Conservation (phyloP, 2,113 vertebrate species). For the Gambusia affinis region DNA sequence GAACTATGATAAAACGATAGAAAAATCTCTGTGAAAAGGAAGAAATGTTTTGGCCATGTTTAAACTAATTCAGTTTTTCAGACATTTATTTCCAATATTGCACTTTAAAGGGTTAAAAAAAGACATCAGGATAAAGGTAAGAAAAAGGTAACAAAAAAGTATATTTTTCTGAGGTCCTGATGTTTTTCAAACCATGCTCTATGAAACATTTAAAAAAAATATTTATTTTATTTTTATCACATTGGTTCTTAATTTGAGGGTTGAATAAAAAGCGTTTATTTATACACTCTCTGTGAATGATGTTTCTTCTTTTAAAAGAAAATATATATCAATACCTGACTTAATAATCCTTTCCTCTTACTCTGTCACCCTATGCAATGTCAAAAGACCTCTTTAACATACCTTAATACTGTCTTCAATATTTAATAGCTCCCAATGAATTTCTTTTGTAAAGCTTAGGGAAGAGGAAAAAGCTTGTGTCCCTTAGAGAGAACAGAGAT, state of each 20-base stretch:
- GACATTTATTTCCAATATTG: background rate
- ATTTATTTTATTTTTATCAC: background rate
- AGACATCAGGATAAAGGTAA: background rate
- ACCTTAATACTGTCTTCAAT: conserved; percentile 52
- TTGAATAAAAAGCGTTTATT: background rate
- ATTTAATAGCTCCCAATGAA: conserved; percentile 57
- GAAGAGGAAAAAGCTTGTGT: conserved; percentile 62
- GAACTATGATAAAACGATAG: too few species aligned
- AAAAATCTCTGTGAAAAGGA: background rate
- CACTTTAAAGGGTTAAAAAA: background rate
- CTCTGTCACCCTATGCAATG: conserved; percentile 13
- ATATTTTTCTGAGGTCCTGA: background rate
- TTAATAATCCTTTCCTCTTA: conserved; percentile 27
- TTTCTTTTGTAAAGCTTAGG: conserved; percentile 60
- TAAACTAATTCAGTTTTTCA: background rate
- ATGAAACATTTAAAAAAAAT: background rate
- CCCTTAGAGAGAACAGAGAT: conserved; percentile 12
- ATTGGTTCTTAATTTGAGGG: background rate
- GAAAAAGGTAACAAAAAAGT: background rate
- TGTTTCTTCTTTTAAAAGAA: background rate
- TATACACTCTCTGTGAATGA: background rate
- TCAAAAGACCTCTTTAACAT: conserved; percentile 17
- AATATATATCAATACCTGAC: too few species aligned
- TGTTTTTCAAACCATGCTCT: background rate
- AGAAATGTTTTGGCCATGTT: background rate